Base-by-base conservation (phyloP, 2,113 vertebrate species). In the rat (Rattus norvegicus) region DNA sequence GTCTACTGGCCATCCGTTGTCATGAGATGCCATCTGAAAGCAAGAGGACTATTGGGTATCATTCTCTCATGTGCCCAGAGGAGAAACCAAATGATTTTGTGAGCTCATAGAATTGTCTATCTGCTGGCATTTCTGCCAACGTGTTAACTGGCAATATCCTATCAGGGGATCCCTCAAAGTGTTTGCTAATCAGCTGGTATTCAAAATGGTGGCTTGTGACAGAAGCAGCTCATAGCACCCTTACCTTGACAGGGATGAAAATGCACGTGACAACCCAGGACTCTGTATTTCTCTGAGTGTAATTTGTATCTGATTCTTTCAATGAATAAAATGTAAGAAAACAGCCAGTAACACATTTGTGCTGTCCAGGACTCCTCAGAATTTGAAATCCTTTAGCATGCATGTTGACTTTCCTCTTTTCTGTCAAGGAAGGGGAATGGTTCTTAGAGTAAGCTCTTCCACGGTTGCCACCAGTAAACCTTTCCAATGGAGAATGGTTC, bases 361-460 rank as follows among this genome's bases (percentile, higher is more conserved):
- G 54, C 14, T 84, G 72, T 84, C 39, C 67, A 22, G 8, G 20
- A 39, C 1, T 81, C 93, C 59, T 91, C 39, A 20, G 24, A 75
- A 52, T 88, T 63, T 75, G 14, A 93, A 65, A 36, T 36, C 12
- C 47, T 52, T 22, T 1, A 69, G 33, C 26, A n/a, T 36, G 73
- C 69, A 90, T 12, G 17, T 24, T 28, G 80, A 36, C 24, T 87
- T 88, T 92, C 47, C 65, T 84, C 47, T 79, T 73, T 67, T 79
- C 52, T 88, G 75, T 72, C 19, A 95, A 92, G 49, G 70, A 94
- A 92, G 19, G 39, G 26, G 36, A 94, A 89, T 83, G n/a, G 11
- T 87, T 22, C 75, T 92, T 94, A 94, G 54, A 94, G 91, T 39
- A 26, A 49, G 24, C 91, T 77, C 52, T 76, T 54, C 36, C 39